phyloP scores from a whole-genome alignment of 2,888 invertebrate genomes.

The Monopis laevigella region DNA sequence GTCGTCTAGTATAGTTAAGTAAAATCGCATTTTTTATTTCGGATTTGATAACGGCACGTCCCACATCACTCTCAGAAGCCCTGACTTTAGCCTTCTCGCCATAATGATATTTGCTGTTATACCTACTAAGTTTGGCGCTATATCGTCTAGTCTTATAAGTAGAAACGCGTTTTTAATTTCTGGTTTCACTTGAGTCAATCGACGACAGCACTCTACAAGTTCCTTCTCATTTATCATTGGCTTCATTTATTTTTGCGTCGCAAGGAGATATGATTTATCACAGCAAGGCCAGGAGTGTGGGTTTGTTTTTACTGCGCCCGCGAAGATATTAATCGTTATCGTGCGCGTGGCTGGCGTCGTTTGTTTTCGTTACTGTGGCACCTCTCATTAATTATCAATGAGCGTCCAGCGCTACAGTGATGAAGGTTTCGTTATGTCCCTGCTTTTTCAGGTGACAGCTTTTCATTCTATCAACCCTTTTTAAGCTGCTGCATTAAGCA shows the following conservation, averaged over 20 bases:
- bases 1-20: no score
- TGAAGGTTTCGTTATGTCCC: slow-evolving; percentile 54
- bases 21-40: no score
- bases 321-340: slow-evolving; percentile 66
- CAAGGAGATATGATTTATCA: slow-evolving; percentile 64
- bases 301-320: slow-evolving; percentile 60
- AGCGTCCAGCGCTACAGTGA: slow-evolving; percentile 56
- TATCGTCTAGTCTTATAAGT: no score
- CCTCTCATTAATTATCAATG: slow-evolving; percentile 66
- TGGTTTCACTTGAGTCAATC: slow-evolving; percentile 48
- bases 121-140: slow-evolving; percentile 13
- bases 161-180: slow-evolving; percentile 49
- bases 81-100: no score
- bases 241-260: slow-evolving; percentile 66
- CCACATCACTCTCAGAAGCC: no score
- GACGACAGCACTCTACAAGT: slow-evolving; percentile 41
- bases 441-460: slow-evolving; percentile 60
- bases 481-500: slow-evolving; percentile 61
- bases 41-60: no score
- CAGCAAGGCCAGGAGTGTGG: slow-evolving; percentile 50
- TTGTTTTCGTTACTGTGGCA: slow-evolving; percentile 65
- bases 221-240: slow-evolving; percentile 61
- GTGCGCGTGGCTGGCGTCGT: slow-evolving; percentile 58
- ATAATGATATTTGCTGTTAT: no score
- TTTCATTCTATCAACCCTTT: slow-evolving; percentile 62